Evolutionary conservation across 2,113 vertebrate species (phyloP), one percentile per base, ranked within the genome.

Genomic region (Tychaedon coryphoeus): DNA sequence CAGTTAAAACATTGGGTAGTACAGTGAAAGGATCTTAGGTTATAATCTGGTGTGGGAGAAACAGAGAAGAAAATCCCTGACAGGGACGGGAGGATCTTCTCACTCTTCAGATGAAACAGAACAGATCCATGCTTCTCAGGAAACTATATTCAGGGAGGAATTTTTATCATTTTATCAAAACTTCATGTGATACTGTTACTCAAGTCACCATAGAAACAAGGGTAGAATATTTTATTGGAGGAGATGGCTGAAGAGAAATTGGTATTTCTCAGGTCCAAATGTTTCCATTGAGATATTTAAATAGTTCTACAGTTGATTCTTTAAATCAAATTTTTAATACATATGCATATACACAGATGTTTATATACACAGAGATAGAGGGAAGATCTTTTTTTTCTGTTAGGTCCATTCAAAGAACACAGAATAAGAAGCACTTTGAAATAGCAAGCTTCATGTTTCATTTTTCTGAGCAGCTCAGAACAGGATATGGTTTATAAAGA

Each of bases 91-190:
- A 86, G 45, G 10, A 5, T 70, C 22, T 58, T 79, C 42, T 80
- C 34, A 33, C 57, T 58, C 47, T 66, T 61, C 75, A 73, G 29
- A 62, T 69, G 60, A 82, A 80, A 24, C 0, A 0, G 45, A 90
- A 90, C 9, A 56, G n/a, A 80, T 31, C 25, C 3, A 1, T 24
- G 13, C 47, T 71, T 64, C 79, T 77, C 42, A 51, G 54, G 24
- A 94, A 90, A 82, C 34, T 5, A 75, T 75, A 40, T 65, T 67
- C 31, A 54, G 71, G 34, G 14, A 82, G 33, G 13, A 24, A 43
- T 82, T 97, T 79, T 82, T 88, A 84, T 70, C 22, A 62, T 77
- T 87, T 78, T 80, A 22, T 89, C 38, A 82, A 58, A 85, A 61
- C 10, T 71, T 69, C 0, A 2, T 48, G 19, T 56, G 56, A 92